Evolutionary conservation across 2,797 vertebrate species (phyloP), one percentile per base, ranked within the genome.

Genomic region (Scolopax rusticola): DNA sequence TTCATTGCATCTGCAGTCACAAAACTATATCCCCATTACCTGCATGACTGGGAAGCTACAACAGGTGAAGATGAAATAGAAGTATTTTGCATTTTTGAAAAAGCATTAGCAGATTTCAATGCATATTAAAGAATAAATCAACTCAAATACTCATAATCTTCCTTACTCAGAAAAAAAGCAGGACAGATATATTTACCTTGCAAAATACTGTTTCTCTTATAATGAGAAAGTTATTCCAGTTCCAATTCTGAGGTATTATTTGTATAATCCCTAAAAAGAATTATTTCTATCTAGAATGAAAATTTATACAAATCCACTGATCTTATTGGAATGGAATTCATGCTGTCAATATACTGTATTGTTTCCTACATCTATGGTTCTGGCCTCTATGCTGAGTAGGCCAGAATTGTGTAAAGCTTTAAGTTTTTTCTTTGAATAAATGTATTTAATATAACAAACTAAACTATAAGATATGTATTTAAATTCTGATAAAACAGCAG

Each of bases 71-170:
- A 53, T 64, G 63, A 89, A 96, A 85, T 47, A 67, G 51, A 93
- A 95, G 32, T 47, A 78, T 85, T 68, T 89, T 95, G 59, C 36
- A 70, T 91, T 93, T 95, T 79, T 94, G 38, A 77, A 94, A 92
- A 91, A 96, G 57, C 27, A 79, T 57, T 63, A 70, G 45, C 70
- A 87, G 70, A 75, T 84, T 97, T 82, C 38, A 94, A 48, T 81
- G 48, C 73, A 70, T 94, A 91, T 87, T 97, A 95, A 95, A 41
- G 75, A 93, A 70, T 76, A 75, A 93, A 71, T 78, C 68, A 92
- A 87, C 74, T 93, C 51, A 93, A 95, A 96, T 89, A 84, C 5
- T 56, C 19, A 32, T 97, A 94, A 91, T 97, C 89, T 94, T 95
- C 74, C 56, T 65, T 77, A 56, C 5, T 67, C n/a, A 47, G 78